Conservation (phyloP, 2,797 vertebrate species). For the Hoplostethus mediterraneus region DNA sequence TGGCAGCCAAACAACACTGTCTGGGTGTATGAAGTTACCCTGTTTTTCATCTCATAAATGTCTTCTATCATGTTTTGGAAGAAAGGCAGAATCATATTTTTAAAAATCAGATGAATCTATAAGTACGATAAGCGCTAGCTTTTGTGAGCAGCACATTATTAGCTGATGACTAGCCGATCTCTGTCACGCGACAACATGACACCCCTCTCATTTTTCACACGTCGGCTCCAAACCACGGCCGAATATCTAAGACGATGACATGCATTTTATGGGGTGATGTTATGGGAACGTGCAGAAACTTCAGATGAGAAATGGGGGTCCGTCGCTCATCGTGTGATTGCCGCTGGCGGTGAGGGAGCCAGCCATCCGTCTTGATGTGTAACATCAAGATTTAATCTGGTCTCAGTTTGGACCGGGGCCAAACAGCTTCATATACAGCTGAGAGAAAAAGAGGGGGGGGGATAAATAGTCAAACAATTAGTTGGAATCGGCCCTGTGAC, state of each 20-base stretch:
- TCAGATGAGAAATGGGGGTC: conserved; percentile 28
- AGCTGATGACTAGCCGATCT: background rate
- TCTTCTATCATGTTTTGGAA: no score
- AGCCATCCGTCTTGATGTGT: conserved; percentile 45
- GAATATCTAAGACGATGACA: conserved; percentile 9
- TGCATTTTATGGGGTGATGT: conserved; percentile 8
- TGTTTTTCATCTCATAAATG: no score
- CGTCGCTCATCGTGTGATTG: conserved; percentile 33
- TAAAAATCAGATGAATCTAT: no score
- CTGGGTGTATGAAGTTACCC: background rate
- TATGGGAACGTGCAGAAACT: background rate
- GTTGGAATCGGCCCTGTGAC: conserved; percentile 62
- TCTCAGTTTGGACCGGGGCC: conserved; percentile 63
- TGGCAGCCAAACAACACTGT: background rate
- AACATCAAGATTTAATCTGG: conserved; percentile 40
- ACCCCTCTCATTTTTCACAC: background rate
- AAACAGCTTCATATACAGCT: conserved; percentile 55
- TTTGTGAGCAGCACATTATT: background rate
- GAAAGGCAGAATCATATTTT: no score
- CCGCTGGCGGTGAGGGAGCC: conserved; percentile 41
- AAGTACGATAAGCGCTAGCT: no score
- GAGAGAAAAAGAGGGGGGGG: conserved; percentile 56
- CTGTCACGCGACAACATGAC: background rate
- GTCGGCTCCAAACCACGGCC: background rate
- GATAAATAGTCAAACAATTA: conserved; percentile 72